Conservation (phyloP, 2,797 vertebrate genomes). For the Distichodus sexfasciatus region DNA sequence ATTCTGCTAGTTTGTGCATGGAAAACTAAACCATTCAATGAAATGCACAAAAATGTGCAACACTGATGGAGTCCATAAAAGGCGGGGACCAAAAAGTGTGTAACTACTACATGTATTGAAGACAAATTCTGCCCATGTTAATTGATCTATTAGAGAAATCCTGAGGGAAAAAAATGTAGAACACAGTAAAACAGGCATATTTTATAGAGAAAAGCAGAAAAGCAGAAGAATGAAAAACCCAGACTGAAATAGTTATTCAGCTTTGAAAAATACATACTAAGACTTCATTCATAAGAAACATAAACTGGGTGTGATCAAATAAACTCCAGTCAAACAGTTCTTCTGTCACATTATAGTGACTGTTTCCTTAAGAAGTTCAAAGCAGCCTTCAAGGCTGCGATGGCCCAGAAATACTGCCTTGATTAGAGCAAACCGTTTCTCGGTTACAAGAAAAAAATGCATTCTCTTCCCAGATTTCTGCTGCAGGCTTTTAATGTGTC, state of each 20-base stretch:
- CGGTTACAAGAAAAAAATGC: slow-evolving; percentile 22
- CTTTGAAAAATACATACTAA: slow-evolving; percentile 24
- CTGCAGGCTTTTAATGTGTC: slow-evolving; percentile 22
- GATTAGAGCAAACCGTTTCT: slow-evolving; percentile 39
- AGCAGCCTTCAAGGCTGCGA: slow-evolving; percentile 28
- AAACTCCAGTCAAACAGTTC: slow-evolving; percentile 5
- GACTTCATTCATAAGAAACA: slow-evolving; percentile 26
- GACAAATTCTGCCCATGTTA: not conserved
- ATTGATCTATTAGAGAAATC: slow-evolving; percentile 10
- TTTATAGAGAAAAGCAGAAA: slow-evolving; percentile 21
- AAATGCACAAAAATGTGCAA: slow-evolving; percentile 20
- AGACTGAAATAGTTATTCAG: not conserved
- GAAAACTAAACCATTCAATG: not conserved
- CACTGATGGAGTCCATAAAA: slow-evolving; percentile 1
- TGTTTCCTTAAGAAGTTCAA: slow-evolving; percentile 32
- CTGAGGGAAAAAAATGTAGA: not conserved
- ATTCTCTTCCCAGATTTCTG: not conserved
- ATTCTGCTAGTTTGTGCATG: not conserved
- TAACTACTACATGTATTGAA: slow-evolving; percentile 3
- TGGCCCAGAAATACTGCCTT: not conserved
- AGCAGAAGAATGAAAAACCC: not conserved
- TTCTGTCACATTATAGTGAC: not conserved
- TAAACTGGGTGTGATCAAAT: slow-evolving; percentile 6
- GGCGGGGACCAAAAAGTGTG: not conserved
- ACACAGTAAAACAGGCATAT: not conserved